Percentiles rank a stretch among this genome's conserved stretches.
phyloP scores from a whole-genome alignment of 2,888 invertebrate species.

The Gastrophysa polygoni region DNA sequence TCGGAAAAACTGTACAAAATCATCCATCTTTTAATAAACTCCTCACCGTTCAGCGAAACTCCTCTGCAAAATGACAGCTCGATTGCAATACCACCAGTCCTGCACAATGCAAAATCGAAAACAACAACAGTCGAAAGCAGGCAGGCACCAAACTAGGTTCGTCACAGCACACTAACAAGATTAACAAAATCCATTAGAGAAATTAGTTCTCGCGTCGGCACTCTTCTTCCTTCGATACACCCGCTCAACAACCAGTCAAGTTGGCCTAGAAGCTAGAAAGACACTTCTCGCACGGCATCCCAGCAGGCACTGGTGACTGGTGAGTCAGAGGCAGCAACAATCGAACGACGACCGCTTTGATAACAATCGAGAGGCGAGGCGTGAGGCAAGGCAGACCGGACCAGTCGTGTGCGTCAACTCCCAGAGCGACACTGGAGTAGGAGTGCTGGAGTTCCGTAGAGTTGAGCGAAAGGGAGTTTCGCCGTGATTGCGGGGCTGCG shows the following conservation, averaged over 20 bases:
- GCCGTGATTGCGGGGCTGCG: constrained; percentile 2
- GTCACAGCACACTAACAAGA: constrained; percentile 30
- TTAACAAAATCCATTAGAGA: constrained; percentile 42
- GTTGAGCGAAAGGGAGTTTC: too few relatives aligned
- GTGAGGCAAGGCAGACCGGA: not conserved
- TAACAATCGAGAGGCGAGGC: constrained; percentile 8
- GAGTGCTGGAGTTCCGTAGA: too few relatives aligned
- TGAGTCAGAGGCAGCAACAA: not conserved
- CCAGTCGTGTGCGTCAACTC: constrained; percentile 10
- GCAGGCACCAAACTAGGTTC: constrained; percentile 24
- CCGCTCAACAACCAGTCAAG: not conserved
- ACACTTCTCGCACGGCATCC: not conserved
- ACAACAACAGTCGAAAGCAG: constrained; percentile 8
- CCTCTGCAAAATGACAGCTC: not conserved
- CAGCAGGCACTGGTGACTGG: not conserved
- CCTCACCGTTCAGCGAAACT: not conserved
- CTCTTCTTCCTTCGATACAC: too few relatives aligned
- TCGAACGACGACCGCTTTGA: constrained; percentile 11
- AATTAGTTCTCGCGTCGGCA: constrained; percentile 35
- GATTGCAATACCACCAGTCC: not conserved
- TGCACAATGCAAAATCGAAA: constrained; percentile 15
- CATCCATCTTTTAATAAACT: too few relatives aligned
- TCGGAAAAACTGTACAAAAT: too few relatives aligned
- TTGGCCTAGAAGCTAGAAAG: not conserved
- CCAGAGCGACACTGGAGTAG: constrained; percentile 18